phyloP scores from a whole-genome alignment of 2,113 vertebrate species.

The Apaloderma vittatum region DNA sequence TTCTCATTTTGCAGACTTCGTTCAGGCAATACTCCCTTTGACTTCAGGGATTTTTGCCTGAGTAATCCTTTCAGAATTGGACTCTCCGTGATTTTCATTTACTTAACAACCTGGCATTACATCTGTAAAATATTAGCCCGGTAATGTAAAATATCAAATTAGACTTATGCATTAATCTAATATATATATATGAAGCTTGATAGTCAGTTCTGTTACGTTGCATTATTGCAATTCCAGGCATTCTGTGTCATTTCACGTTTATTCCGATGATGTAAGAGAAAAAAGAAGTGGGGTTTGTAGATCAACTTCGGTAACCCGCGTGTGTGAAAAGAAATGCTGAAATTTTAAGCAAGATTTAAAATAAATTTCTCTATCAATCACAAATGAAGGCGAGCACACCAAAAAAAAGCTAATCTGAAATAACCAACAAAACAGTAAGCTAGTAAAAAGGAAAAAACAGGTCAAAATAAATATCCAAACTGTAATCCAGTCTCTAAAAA shows the following conservation, averaged over 20 bases:
- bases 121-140: slow-evolving; percentile 67
- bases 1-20: slow-evolving; percentile 65
- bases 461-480: neutral
- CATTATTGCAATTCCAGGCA: slow-evolving; percentile 37
- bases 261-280: slow-evolving; percentile 4
- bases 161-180: slow-evolving; percentile 58
- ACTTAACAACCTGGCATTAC: slow-evolving; percentile 70
- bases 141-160: slow-evolving; percentile 55
- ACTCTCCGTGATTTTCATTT: slow-evolving; percentile 51
- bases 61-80: slow-evolving; percentile 74
- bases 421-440: neutral
- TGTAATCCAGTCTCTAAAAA: neutral
- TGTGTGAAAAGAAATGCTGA: neutral
- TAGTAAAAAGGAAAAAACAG: neutral
- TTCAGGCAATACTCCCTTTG: slow-evolving; percentile 63
- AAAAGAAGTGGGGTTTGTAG: neutral
- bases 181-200: slow-evolving; percentile 50
- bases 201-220: slow-evolving; percentile 33
- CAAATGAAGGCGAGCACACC: neutral
- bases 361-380: neutral
- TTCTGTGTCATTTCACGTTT: slow-evolving; percentile 24
- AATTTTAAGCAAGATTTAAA: neutral
- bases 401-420: neutral
- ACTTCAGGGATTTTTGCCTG: slow-evolving; percentile 72
- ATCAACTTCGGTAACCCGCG: neutral